Percentiles rank a stretch among this genome's conserved stretches.
phyloP scores from a whole-genome alignment of 2,888 invertebrate genomes.

The Polydrusus tereticollis region DNA sequence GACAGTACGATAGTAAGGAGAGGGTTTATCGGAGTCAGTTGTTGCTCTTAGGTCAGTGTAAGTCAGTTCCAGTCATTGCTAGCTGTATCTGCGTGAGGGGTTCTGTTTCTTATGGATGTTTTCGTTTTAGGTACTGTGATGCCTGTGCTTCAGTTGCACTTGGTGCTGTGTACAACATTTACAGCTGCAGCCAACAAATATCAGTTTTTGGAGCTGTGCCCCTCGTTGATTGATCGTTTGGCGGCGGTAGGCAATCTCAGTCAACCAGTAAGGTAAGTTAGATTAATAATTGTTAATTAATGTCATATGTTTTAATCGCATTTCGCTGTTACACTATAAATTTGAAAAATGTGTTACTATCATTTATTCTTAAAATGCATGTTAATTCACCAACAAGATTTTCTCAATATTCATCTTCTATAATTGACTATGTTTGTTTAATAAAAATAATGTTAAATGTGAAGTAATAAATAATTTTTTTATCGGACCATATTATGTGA shows the following conservation, averaged over 20 bases:
- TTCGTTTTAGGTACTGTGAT: conserved; percentile 71
- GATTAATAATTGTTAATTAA: neutral
- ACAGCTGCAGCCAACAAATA: conserved; percentile 80
- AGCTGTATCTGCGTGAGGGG: no score
- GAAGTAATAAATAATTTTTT: no score
- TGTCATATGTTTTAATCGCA: no score
- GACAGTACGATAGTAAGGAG: conserved; percentile 71
- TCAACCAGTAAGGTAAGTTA: conserved; percentile 70
- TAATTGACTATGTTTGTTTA: no score
- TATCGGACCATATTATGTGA: no score
- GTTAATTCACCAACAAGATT: no score
- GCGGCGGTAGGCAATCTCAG: conserved; percentile 76
- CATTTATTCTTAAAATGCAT: no score
- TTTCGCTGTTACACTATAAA: no score
- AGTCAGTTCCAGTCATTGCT: neutral
- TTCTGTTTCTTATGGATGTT: neutral
- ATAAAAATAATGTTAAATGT: no score
- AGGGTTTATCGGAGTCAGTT: conserved; percentile 64
- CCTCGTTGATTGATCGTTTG: conserved; percentile 76
- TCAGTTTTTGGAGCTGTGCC: conserved; percentile 80
- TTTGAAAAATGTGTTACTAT: no score
- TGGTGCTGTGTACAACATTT: conserved; percentile 79
- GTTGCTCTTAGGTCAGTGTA: conserved; percentile 60
- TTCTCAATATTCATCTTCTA: no score
- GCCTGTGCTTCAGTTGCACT: conserved; percentile 78